These are phyloP conservation scores for Alectoris magna DNA, from an alignment of 2,797 vertebrate genomes.

Conservation along the genomic window DNA sequence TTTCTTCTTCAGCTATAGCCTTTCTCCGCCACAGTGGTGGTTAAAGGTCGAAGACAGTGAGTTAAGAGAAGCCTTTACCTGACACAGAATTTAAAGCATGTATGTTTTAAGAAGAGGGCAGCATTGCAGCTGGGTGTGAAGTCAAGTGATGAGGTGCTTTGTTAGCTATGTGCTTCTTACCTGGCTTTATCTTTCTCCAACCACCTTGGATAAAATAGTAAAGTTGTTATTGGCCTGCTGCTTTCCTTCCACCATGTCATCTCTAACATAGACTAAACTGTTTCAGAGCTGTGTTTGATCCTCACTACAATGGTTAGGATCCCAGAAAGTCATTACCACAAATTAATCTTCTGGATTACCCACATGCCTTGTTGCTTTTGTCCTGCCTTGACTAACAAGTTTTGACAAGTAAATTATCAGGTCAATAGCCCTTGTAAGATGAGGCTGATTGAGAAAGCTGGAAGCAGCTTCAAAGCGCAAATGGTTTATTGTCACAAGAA, in stretches of 20 bases:
- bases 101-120: background rate
- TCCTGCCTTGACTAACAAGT: constrained; percentile 65
- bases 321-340: constrained; percentile 52
- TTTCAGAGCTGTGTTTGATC: constrained; percentile 12
- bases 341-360: constrained; percentile 67
- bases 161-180: background rate
- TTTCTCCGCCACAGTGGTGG: background rate
- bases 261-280: background rate
- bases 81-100: background rate
- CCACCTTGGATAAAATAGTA: background rate
- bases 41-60: background rate
- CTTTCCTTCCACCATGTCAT: background rate
- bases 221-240: background rate
- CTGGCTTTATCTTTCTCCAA: background rate
- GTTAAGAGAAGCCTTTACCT: background rate
- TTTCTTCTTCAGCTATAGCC: background rate
- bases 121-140: background rate
- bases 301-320: background rate
- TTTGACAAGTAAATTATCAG: constrained; percentile 77
- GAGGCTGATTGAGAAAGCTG: constrained; percentile 35
- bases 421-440: constrained; percentile 65
- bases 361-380: constrained; percentile 59
- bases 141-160: background rate
- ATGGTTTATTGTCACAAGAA: constrained; percentile 71
- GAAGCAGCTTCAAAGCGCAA: constrained; percentile 58